Evolutionary conservation across 2,113 vertebrate species (phyloP), one percentile per base, ranked within the genome.

Genomic region (Hepsetus odoe): DNA sequence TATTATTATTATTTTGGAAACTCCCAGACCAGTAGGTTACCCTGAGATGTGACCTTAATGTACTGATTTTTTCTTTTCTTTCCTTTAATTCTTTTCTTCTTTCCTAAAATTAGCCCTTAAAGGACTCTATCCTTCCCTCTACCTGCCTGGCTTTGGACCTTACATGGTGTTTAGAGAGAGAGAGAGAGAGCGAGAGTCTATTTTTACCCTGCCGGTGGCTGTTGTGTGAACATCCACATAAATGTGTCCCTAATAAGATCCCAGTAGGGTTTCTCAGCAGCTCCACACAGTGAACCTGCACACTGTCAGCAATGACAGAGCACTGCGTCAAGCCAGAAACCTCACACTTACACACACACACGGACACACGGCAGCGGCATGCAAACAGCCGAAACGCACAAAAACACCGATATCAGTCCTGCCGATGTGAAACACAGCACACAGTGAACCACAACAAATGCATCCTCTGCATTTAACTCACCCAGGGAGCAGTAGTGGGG

Each of bases 161-260:
- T 70, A 71, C 44, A 59, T 38, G 72, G 26, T 62, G 9, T 33
- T n/a, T 20, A 46, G 22, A 83, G 76, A 68, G 12, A 32, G 51
- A 69, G 24, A 44, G 35, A 26, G 53, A 20, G 4, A 14, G 18
- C 13, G 20, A 24, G 32, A 33, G 71, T 70, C 65, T 83, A 88
- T 74, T 81, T 76, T 64, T 71, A 40, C 32, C 46, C 30, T n/a
- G 74, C 28, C 72, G 44, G 24, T 76, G 66, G 30, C 35, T 85
- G 82, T 86, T 87, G 82, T 74, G 77, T 87, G 79, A 86, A 84
- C 83, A 82, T 64, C 74, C 70, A 78, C 62, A 77, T 82, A 84
- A 85, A 87, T 7, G 81, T 87, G 84, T 80, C 82, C 84, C 80
- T 87, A 89, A 89, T 89, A 88, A 83, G 84, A 83, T 87, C 88